phyloP scores from a whole-genome alignment of 2,113 vertebrate species.

The Hypocryptadius cinnamomeus region DNA sequence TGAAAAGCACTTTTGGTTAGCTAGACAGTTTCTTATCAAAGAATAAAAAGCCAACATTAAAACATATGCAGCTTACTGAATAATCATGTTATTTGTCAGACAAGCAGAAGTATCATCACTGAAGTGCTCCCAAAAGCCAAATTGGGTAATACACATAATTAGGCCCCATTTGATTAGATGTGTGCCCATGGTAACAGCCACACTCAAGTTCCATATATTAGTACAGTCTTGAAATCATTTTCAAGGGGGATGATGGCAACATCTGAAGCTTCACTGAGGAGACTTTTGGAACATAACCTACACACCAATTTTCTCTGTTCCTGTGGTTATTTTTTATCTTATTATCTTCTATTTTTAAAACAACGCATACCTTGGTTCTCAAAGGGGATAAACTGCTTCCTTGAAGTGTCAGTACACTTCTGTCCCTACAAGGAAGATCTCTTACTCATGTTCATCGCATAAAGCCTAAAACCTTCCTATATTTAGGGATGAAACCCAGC shows the following conservation, averaged over 20 bases:
- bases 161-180: conserved; percentile 22
- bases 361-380: not conserved
- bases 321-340: not conserved
- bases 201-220: not conserved
- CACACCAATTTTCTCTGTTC: not conserved
- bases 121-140: conserved; percentile 18
- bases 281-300: not conserved
- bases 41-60: not conserved
- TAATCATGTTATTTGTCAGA: conserved; percentile 28
- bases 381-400: conserved; percentile 7
- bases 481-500: not conserved
- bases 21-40: not conserved
- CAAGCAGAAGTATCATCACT: conserved; percentile 8
- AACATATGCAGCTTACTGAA: not conserved
- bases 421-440: conserved; percentile 18
- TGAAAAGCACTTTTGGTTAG: not conserved
- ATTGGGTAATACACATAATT: conserved; percentile 50
- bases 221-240: not conserved
- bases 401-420: not conserved
- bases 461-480: not conserved
- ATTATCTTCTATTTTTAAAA: not conserved
- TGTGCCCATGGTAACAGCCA: conserved; percentile 39
- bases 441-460: not conserved
- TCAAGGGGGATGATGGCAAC: not conserved
- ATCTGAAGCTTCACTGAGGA: not conserved